phyloP scores from a whole-genome alignment of 2,113 vertebrate species.

The Toxotes chatareus region DNA sequence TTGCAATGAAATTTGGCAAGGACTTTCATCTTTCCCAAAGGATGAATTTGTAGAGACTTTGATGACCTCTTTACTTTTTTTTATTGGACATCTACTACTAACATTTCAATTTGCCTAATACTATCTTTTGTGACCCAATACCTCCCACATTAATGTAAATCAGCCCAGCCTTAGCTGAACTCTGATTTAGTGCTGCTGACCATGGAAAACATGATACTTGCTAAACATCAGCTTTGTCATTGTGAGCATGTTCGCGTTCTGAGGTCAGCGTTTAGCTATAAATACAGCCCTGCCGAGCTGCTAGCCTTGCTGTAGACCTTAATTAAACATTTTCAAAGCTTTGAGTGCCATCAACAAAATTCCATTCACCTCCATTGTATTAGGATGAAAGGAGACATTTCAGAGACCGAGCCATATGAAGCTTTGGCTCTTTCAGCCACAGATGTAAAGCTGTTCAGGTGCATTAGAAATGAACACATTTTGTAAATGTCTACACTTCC shows the following conservation, averaged over 20 bases:
- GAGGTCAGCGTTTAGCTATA: too few species aligned
- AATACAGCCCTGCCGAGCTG: too few species aligned
- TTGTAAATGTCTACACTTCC: constrained; percentile 39
- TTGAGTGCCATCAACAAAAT: background rate
- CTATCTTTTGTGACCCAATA: background rate
- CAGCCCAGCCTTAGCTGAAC: background rate
- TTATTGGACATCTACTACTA: background rate
- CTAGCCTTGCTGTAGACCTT: background rate
- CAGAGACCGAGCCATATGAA: constrained; percentile 23
- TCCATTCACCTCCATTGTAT: background rate
- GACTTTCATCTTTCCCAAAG: background rate
- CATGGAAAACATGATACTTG: background rate
- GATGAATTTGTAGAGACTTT: background rate
- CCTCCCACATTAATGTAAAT: background rate
- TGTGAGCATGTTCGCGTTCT: background rate
- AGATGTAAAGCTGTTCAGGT: constrained; percentile 64
- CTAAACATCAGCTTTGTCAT: background rate
- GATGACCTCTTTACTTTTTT: background rate
- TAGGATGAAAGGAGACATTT: background rate
- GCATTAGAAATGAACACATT: constrained; percentile 38
- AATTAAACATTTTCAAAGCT: background rate
- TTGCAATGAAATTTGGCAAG: background rate
- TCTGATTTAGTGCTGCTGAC: background rate
- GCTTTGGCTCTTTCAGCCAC: constrained; percentile 32
- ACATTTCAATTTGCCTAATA: background rate